phyloP scores from a whole-genome alignment of 92 coral and sea anemone genomes.

The Siderastrea siderea region DNA sequence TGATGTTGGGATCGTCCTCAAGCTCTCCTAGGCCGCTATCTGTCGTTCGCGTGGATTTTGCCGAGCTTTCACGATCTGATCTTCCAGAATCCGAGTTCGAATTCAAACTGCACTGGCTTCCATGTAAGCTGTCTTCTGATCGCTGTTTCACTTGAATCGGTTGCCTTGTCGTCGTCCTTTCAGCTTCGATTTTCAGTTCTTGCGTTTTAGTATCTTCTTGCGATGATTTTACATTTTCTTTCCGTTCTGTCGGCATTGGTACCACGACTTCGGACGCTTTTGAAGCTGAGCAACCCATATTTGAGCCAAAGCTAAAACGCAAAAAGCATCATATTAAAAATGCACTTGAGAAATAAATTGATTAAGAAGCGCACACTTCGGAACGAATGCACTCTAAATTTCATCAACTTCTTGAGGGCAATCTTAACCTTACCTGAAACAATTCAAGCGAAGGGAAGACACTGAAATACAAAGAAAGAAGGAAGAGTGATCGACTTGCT shows the following conservation, averaged over 20 bases:
- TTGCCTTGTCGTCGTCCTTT: conserved; percentile 19
- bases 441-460: background rate
- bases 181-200: conserved; percentile 12
- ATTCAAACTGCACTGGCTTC: conserved; percentile 77
- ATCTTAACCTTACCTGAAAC: conserved; percentile 10
- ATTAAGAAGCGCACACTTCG: background rate
- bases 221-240: conserved; percentile 42
- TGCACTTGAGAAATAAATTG: conserved; percentile 2
- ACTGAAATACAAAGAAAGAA: background rate
- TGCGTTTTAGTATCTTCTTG: conserved; percentile 36
- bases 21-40: conserved; percentile 97
- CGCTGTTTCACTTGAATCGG: conserved; percentile 52
- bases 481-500: background rate
- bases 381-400: background rate
- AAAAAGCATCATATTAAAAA: conserved; percentile 16
- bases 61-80: conserved; percentile 92
- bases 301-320: conserved; percentile 20
- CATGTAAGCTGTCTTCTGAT: conserved; percentile 83
- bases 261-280: conserved; percentile 72
- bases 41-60: conserved; percentile 93
- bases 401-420: background rate
- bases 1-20: conserved; percentile 74
- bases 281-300: conserved; percentile 90
- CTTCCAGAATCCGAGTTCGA: conserved; percentile 71
- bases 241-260: conserved; percentile 72